Base-by-base conservation (phyloP, 2,113 vertebrate species). In the Plestiodon gilberti region DNA sequence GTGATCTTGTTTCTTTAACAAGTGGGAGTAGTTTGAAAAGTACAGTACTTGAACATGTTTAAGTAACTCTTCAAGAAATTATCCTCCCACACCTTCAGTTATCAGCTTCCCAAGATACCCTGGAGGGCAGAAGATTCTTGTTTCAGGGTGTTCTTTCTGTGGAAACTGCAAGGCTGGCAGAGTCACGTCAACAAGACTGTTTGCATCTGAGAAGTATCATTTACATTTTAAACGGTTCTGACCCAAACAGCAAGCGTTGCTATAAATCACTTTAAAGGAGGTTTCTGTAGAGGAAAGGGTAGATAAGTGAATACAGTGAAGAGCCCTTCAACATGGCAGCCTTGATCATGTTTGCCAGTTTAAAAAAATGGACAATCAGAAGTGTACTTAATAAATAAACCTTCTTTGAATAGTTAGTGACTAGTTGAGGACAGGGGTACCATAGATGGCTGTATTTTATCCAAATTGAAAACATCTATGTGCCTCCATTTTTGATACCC, bases 61-160 rank as follows among this genome's bases (percentile, higher is more conserved):
- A 93, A 90, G 89, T 88, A 61, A 71, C 86, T 90, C 76, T 71
- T 88, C 84, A 87, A 82, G 76, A 87, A 81, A 93, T 93, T 94
- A 94, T 87, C 83, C 88, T 92, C 93, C 93, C 78, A 90, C 93
- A 88, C 88, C 89, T 81, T n/a, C 80, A 84, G 90, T 90, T 91
- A 81, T 86, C 91, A 81, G 70, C 90, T 93, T 94, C 93, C 91
- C 79, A 92, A 90, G 91, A 90, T 92, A 95, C 95, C 90, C 83
- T 3, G 70, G 90, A 80, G 90, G 91, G 65, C 90, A 94, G 85
- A 90, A 93, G 75, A 76, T 87, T 64, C 87, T 93, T 91, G 22
- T 77, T 91, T 85, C 57, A 33, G 0, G 1, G 38, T 61, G 6
- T 3, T 0, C 28, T 2, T 90, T 87, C 61, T 81, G 7, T 70